phyloP scores from a whole-genome alignment of 2,797 vertebrate genomes.

The Okamejei kenojei region DNA sequence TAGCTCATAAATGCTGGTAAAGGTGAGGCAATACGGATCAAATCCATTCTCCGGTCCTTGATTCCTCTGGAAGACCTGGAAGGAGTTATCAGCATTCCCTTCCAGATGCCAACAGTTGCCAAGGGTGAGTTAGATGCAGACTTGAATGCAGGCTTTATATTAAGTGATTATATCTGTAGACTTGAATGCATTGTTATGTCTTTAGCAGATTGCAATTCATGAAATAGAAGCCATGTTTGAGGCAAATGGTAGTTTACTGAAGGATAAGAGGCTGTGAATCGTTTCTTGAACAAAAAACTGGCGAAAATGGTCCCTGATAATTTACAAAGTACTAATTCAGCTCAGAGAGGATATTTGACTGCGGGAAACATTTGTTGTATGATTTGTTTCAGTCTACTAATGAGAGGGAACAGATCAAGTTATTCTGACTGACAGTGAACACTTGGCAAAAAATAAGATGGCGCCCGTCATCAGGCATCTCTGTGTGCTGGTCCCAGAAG shows the following conservation, averaged over 20 bases:
- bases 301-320: background rate
- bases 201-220: background rate
- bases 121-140: slow-evolving; percentile 64
- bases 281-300: background rate
- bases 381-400: background rate
- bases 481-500: too few relatives aligned
- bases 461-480: too few relatives aligned
- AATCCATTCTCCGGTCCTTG: slow-evolving; percentile 85
- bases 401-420: slow-evolving; percentile 10
- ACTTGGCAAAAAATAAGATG: too few relatives aligned
- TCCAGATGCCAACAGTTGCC: slow-evolving; percentile 82
- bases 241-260: background rate
- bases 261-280: background rate
- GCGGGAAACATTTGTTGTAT: background rate
- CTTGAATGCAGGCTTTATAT: background rate
- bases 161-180: background rate
- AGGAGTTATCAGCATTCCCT: slow-evolving; percentile 88
- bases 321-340: background rate
- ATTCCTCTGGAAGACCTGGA: slow-evolving; percentile 89
- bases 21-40: slow-evolving; percentile 89
- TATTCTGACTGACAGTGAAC: background rate
- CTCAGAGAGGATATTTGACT: background rate
- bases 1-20: slow-evolving; percentile 89
- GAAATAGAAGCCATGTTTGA: background rate
- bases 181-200: background rate